Evolutionary conservation across 2,113 vertebrate species (phyloP), one percentile per base, ranked within the genome.

Genomic region (Porphyrio hochstetteri): DNA sequence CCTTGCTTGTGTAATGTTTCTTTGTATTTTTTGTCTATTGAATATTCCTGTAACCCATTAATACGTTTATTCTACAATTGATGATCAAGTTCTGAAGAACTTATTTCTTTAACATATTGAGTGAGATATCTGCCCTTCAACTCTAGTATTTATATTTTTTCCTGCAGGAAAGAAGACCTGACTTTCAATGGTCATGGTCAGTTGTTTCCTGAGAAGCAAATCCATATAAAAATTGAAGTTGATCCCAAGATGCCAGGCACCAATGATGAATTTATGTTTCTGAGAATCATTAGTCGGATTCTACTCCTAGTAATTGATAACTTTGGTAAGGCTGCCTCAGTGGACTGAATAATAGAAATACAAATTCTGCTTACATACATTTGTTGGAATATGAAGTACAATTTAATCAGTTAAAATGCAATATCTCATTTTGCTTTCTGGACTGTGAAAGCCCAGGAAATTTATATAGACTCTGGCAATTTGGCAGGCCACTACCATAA

Each of bases 351-450:
- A 38, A 50, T 20, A 89, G 40, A 90, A 92, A 86, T 35, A 88
- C 4, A 69, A 67, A 74, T 80, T 77, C 40, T 83, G 13, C 7
- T 72, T 67, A 13, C 56, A 78, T 75, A 78, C 46, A 46, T 3
- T 67, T 83, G 23, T 57, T 92, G 83, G n/a, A 93, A 63, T 86
- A 64, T 20, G 31, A 19, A 81, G 10, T 56, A 64, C 2, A 36
- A 53, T 86, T 88, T 83, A 88, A 88, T 88, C 76, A 86, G n/a
- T 68, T 86, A 92, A 93, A 93, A 91, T 38, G 17, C n/a, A 90
- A 88, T n/a, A 68, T 28, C 8, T 77, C 21, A 17, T 65, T 91
- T 91, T 87, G 16, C 7, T 78, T 95, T 90, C 70, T 85, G 33
- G 24, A 53, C 70, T 42, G 21, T 89, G 57, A 71, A 87, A 90